phyloP scores from a whole-genome alignment of 2,888 invertebrate species.

The Noctua fimbriata region DNA sequence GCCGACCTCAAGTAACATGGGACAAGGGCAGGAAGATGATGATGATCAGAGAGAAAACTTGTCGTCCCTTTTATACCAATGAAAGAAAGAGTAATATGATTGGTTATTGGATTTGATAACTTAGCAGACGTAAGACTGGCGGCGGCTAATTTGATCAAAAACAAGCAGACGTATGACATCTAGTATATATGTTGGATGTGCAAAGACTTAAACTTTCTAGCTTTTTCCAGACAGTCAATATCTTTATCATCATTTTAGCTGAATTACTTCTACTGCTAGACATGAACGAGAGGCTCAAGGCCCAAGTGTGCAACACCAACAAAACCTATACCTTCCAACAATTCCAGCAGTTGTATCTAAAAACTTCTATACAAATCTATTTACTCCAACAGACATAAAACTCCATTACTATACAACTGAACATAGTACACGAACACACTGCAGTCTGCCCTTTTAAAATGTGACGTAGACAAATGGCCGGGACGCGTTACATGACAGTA shows the following conservation, averaged over 20 bases:
- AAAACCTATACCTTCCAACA: not conserved
- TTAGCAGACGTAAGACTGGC: not conserved
- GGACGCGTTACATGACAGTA: slow-evolving; percentile 64
- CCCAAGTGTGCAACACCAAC: not conserved
- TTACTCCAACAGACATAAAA: slow-evolving; percentile 14
- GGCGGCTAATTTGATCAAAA: no score
- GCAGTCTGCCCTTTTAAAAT: slow-evolving; percentile 66
- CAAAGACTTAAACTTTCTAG: not conserved
- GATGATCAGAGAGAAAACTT: not conserved
- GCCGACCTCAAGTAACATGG: no score
- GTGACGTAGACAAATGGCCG: slow-evolving; percentile 67
- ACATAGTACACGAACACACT: slow-evolving; percentile 19
- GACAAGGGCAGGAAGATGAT: no score
- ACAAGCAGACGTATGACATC: no score
- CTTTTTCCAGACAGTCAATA: not conserved
- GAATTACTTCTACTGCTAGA: not conserved
- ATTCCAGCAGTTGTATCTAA: not conserved
- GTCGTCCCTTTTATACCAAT: not conserved
- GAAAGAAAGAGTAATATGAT: not conserved
- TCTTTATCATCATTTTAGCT: not conserved
- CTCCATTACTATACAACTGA: slow-evolving; percentile 36
- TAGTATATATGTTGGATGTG: not conserved
- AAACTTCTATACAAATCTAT: not conserved
- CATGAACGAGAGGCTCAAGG: not conserved
- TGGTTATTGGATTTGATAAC: not conserved